Evolutionary conservation across 2,888 invertebrate genomes (phyloP).

Genomic region (Meiosimyza platycephala): DNA sequence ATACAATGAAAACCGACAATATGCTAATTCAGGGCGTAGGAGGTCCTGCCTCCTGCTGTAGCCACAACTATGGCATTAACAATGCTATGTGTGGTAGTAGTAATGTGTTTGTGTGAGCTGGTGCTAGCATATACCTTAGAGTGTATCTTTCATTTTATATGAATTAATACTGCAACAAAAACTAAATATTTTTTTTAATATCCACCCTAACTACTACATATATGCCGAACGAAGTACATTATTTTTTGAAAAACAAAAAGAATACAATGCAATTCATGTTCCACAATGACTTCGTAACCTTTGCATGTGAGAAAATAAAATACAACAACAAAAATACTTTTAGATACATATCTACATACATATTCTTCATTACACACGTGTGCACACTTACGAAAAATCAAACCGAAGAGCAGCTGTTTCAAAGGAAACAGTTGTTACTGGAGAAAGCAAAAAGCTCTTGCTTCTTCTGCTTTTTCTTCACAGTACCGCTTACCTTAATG

Average conservation of each 20-base stretch:
- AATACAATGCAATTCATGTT: conserved; percentile 27
- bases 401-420: background rate
- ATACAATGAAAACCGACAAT: conserved; percentile 4
- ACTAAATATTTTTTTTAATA: too few relatives aligned
- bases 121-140: background rate
- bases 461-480: background rate
- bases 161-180: too few relatives aligned
- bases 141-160: background rate
- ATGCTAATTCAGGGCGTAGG: conserved; percentile 12
- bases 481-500: background rate
- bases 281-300: conserved; percentile 25
- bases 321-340: too few relatives aligned
- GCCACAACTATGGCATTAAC: conserved; percentile 8
- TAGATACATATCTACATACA: too few relatives aligned
- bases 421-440: background rate
- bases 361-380: background rate
- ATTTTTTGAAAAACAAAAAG: conserved; percentile 17
- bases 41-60: conserved; percentile 9
- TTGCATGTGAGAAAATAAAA: conserved; percentile 20
- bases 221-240: conserved; percentile 15
- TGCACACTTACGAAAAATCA: background rate
- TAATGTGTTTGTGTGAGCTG: background rate
- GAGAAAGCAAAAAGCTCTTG: background rate
- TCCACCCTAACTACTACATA: too few relatives aligned
- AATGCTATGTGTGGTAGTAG: background rate